Evolutionary conservation across 2,888 invertebrate species (phyloP), one percentile per base, ranked within the genome.

Genomic region (Agonopterix arenella): DNA sequence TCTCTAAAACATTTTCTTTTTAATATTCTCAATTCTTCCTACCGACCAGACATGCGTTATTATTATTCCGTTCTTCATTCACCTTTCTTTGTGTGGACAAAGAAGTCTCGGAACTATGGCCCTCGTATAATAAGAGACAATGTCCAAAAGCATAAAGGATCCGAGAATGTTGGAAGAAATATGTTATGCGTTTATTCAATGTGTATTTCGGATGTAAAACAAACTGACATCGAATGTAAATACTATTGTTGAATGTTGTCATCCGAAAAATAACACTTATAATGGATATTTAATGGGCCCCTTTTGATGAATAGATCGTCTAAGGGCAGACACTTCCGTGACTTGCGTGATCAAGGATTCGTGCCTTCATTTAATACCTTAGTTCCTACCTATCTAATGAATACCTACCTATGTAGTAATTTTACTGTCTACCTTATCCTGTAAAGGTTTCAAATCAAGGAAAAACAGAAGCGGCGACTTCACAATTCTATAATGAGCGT

Each of bases 181-280:
- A 81, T 84, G 80, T 77, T 84, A 76, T 77, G 78, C 80, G 75
- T 76, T 78, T 73, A 82, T 85, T 84, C 81, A 84, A 80, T 78
- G 78, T 75, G 77, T 82, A 80, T 84, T 85, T 83, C 73, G 80
- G 79, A 82, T 83, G 84, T 85, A 86, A 86, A 88, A 88, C 86
- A 88, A 86, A 86, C 88, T 89, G 85, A 86, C 88, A 82, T 81
- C 78, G 80, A 85, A 86, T 85, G 84, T 88, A 88, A 89, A 88
- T 86, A 89, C 80, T 81, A 84, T 89, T 88, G 85, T 88, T 71
- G 70, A 68, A 73, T 73, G 84, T 77, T 84, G 81, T 82, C 83
- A 81, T 76, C 70, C 76, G 73, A 80, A 76, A 78, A 80, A 81
- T 83, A 75, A 81, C 73, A 70, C 74, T 73, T 69, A 73, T 82